phyloP scores from a whole-genome alignment of 2,888 invertebrate species.

The Osmoderma eremita region DNA sequence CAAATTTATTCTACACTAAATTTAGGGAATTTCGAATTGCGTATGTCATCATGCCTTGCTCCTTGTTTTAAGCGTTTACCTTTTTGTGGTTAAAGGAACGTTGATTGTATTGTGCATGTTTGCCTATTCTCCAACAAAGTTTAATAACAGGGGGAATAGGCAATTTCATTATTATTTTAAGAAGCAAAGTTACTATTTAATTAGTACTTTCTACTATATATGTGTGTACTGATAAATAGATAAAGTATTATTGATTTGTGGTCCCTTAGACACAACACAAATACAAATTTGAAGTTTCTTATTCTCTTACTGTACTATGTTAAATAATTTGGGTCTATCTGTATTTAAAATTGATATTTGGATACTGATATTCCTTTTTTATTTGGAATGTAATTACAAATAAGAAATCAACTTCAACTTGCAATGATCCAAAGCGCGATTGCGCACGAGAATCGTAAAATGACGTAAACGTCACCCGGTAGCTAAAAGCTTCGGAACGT shows the following conservation, averaged over 20 bases:
- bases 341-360: not conserved
- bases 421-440: not conserved
- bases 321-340: not conserved
- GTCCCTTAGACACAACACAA: no score
- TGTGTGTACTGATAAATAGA: no score
- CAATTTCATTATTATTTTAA: no score
- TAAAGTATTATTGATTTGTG: no score
- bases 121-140: no score
- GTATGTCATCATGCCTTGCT: conserved; percentile 16
- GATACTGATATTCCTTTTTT: not conserved
- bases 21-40: conserved; percentile 39
- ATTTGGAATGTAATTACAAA: not conserved
- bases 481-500: conserved; percentile 10
- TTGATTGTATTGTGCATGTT: not conserved
- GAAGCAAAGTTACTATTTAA: no score
- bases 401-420: not conserved
- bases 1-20: conserved; percentile 35
- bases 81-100: conserved; percentile 14
- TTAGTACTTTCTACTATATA: no score
- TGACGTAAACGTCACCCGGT: conserved; percentile 23
- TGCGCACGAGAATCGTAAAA: conserved; percentile 13
- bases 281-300: not conserved
- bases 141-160: no score
- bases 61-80: not conserved
- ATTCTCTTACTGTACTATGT: not conserved